Base-by-base conservation (phyloP, 2,113 vertebrate genomes). In the Condylura cristata region DNA sequence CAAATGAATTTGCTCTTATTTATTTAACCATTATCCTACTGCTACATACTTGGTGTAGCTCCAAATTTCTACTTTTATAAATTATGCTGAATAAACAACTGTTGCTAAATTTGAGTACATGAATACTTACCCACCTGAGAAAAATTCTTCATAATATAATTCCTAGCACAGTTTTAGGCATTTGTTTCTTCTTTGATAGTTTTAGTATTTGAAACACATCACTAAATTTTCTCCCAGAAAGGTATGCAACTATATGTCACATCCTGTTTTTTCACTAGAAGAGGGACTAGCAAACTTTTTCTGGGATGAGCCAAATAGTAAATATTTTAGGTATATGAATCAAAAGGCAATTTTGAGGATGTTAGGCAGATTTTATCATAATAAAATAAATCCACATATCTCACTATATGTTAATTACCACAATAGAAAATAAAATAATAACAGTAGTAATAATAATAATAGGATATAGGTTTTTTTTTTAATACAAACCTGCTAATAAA, bases 1-100 rank as follows among this genome's bases (percentile, higher is more conserved):
- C 20, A 7, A 48, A 48, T 51, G 16, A 2, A 37, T 84, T 90
- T 93, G 80, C 1, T 82, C 7, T 70, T 17, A 18, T 66, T 93
- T 84, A 85, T 81, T 91, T 81, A 91, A 71, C 6, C n/a, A 41
- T 60, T 13, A 3, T 8, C 30, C 24, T 83, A 39, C 30, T 95
- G 66, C 30, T 70, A 63, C 46, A 26, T 83, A 89, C 79, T 93
- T 70, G 24, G 8, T 34, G 75, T 75, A 63, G 5, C 66, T 94
- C 24, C 41, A 91, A 18, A 68, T 90, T 95, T 86, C 48, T 70
- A 3, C 16, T 70, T 95, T 82, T 76, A 26, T 71, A 48, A 89
- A 91, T 89, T 37, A 86, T 90, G 3, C 48, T 83, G 13, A 87
- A n/a, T 90, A 84, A 89, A 48, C 0, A 66, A n/a, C 2, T 82